phyloP scores from a whole-genome alignment of 2,888 invertebrate genomes.

The Plemyria rubiginata region DNA sequence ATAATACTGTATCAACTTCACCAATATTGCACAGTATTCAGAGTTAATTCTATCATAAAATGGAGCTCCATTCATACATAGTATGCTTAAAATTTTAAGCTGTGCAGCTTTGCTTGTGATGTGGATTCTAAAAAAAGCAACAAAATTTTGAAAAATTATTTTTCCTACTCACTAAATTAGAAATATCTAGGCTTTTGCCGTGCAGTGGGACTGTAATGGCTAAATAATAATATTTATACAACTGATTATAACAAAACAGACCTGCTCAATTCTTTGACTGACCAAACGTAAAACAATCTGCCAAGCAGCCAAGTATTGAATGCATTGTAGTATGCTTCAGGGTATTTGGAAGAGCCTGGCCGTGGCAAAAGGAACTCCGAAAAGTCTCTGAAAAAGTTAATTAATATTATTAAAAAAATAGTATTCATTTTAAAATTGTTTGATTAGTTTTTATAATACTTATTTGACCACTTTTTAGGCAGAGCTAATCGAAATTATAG shows the following conservation, averaged over 20 bases:
- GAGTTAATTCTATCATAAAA: constrained; percentile 76
- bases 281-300: constrained; percentile 87
- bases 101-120: constrained; percentile 82
- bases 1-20: constrained; percentile 73
- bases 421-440: too few species aligned
- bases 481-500: too few species aligned
- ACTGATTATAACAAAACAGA: constrained; percentile 37
- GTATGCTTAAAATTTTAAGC: constrained; percentile 80
- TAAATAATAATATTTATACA: too few species aligned
- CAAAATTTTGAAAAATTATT: too few species aligned
- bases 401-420: too few species aligned
- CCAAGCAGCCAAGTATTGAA: constrained; percentile 89
- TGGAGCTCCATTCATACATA: constrained; percentile 78
- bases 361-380: constrained; percentile 83
- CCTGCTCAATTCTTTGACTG: constrained; percentile 79
- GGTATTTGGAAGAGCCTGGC: constrained; percentile 69
- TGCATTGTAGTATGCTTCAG: constrained; percentile 77
- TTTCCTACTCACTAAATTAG: too few species aligned
- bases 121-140: constrained; percentile 70
- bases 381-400: constrained; percentile 68
- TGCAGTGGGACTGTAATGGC: too few species aligned
- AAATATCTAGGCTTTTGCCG: too few species aligned
- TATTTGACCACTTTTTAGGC: too few species aligned
- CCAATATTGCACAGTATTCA: constrained; percentile 77
- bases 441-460: too few species aligned